Percentiles rank a stretch among this genome's conserved stretches.
These are phyloP conservation scores for Bradypus variegatus DNA, from an alignment of 2,797 vertebrate genomes.

Conservation along the genomic window DNA sequence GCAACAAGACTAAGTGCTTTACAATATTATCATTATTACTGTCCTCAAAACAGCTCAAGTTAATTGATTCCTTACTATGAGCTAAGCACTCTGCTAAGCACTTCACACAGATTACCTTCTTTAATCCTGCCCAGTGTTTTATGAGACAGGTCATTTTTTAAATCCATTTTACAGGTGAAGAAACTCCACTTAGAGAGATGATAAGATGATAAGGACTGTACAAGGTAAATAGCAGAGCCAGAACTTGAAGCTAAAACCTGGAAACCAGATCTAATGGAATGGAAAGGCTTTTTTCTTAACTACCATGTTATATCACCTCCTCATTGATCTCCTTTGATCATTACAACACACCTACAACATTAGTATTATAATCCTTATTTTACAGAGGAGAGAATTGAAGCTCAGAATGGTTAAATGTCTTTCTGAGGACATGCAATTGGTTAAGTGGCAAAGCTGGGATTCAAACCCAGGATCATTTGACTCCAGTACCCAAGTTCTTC, in stretches of 20 bases:
- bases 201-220: not conserved
- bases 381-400: not conserved
- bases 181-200: not conserved
- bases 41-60: not conserved
- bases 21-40: not conserved
- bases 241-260: not conserved
- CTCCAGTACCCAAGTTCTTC: not conserved
- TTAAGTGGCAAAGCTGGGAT: not conserved
- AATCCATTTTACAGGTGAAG: not conserved
- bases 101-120: not conserved
- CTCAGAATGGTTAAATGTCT: not conserved
- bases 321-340: not conserved
- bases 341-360: not conserved
- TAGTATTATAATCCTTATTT: not conserved
- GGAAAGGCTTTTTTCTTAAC: not conserved
- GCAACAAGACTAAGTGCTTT: not conserved
- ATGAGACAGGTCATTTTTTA: not conserved
- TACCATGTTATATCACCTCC: not conserved
- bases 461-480: not conserved
- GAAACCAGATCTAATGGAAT: not conserved
- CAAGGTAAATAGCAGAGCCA: not conserved
- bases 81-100: not conserved
- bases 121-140: not conserved
- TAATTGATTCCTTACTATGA: not conserved
- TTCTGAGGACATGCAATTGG: not conserved